These are phyloP conservation scores for Heliconius aoede DNA, from an alignment of 2,888 invertebrate species.

Conservation along the genomic window DNA sequence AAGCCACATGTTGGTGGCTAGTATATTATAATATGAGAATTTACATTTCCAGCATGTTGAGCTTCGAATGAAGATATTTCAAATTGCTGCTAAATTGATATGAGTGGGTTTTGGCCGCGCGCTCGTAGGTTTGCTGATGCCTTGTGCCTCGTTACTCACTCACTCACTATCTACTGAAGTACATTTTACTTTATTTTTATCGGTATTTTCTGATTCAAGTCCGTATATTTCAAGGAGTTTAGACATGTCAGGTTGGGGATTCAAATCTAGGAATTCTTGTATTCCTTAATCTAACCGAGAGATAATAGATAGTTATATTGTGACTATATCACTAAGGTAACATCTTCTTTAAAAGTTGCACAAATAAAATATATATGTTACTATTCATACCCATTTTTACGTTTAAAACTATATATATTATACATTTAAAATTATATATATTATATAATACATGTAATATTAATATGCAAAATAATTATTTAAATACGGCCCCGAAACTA, in stretches of 20 bases:
- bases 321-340: too few species aligned
- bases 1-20: neutral
- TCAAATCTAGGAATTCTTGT: too few species aligned
- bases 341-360: too few species aligned
- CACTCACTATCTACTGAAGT: neutral
- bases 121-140: neutral
- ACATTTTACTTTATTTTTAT: neutral
- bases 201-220: neutral
- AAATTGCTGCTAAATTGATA: conserved; percentile 13
- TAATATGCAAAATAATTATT: conserved; percentile 7
- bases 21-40: neutral
- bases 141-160: neutral
- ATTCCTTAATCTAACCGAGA: too few species aligned
- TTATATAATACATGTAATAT: neutral
- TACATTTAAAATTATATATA: too few species aligned
- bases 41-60: neutral
- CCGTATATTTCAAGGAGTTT: too few species aligned
- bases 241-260: too few species aligned
- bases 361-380: too few species aligned
- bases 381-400: too few species aligned
- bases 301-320: too few species aligned
- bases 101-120: conserved; percentile 10
- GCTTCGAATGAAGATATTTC: neutral
- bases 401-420: too few species aligned
- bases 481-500: conserved; percentile 18